Evolutionary conservation across 2,113 vertebrate genomes (phyloP).

Genomic region (Rhinopomastus cyanomelas): DNA sequence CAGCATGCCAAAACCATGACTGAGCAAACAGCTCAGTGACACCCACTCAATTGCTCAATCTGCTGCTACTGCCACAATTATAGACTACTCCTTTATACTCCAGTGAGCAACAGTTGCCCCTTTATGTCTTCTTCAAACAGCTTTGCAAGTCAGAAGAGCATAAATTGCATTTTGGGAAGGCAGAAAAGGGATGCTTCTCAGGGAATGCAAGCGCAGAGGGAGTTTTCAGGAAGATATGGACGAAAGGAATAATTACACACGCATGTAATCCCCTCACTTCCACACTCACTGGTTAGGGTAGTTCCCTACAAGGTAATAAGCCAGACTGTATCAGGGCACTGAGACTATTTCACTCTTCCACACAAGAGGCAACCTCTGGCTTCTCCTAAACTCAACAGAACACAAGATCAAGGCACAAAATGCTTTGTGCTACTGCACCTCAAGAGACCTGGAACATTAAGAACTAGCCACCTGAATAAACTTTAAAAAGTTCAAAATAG

Average conservation of each 20-base stretch:
- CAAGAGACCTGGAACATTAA: background rate
- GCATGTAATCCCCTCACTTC: background rate
- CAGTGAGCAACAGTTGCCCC: background rate
- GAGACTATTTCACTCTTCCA: background rate
- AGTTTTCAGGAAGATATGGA: background rate
- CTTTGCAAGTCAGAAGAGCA: background rate
- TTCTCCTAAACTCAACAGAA: background rate
- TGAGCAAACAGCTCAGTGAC: background rate
- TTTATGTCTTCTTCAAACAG: background rate
- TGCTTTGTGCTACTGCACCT: rapidly evolving
- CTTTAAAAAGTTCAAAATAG: background rate
- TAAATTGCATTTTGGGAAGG: background rate
- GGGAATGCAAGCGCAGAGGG: background rate
- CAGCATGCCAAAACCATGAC: background rate
- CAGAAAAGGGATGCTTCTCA: background rate
- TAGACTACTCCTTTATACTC: background rate
- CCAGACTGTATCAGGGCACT: background rate
- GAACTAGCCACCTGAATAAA: background rate
- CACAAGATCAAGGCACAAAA: background rate
- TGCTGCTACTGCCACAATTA: background rate
- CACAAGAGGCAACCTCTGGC: background rate
- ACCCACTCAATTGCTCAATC: background rate
- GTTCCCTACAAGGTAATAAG: background rate
- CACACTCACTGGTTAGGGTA: background rate
- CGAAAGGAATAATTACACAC: background rate